Conservation (phyloP, 2,113 vertebrate species). For the Ceratotherium simum region DNA sequence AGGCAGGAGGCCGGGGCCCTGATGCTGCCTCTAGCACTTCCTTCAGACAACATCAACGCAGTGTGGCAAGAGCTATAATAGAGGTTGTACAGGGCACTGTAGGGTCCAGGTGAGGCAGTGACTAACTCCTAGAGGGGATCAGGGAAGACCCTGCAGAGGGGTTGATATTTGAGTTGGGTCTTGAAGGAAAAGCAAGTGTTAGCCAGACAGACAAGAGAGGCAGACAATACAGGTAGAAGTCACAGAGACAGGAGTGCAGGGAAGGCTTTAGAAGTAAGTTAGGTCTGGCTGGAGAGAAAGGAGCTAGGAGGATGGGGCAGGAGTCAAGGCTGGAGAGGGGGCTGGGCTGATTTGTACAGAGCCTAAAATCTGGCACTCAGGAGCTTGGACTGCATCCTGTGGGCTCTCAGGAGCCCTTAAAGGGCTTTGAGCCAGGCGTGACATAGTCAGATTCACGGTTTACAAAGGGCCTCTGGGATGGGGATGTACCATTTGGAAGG, state of each 20-base stretch:
- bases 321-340: not conserved
- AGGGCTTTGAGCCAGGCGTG: not conserved
- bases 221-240: not conserved
- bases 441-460: not conserved
- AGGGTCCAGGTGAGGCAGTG: not conserved
- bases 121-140: not conserved
- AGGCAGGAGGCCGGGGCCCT: not conserved
- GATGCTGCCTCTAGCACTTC: not conserved
- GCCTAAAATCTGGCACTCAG: not conserved
- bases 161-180: not conserved
- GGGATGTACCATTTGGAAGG: not conserved
- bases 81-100: not conserved
- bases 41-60: not conserved
- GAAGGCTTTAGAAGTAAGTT: not conserved
- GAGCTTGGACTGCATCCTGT: not conserved
- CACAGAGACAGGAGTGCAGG: not conserved
- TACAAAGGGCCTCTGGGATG: not conserved
- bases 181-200: not conserved
- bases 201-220: not conserved
- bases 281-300: not conserved
- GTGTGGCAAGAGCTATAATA: accelerated
- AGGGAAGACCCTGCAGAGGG: not conserved
- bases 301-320: not conserved
- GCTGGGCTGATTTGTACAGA: not conserved
- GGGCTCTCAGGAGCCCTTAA: not conserved